Evolutionary conservation across 2,888 invertebrate species (phyloP).

Genomic region (Morinoia aosen): DNA sequence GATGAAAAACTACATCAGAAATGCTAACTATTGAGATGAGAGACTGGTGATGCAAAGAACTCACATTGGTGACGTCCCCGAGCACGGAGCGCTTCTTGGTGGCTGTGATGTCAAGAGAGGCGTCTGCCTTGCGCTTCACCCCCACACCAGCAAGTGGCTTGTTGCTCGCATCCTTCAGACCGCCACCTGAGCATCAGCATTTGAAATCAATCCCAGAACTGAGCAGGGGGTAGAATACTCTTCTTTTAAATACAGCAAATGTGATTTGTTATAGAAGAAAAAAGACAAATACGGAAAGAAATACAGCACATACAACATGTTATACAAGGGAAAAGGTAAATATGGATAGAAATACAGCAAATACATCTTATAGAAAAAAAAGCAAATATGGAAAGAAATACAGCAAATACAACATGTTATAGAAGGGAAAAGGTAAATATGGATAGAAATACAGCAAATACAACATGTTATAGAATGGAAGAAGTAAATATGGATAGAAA

Average conservation of each 20-base stretch:
- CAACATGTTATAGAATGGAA: background rate
- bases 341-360: too few relatives aligned
- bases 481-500: background rate
- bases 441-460: too few relatives aligned
- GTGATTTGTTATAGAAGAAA: background rate
- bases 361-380: too few relatives aligned
- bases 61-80: conserved; percentile 65
- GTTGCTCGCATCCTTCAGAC: conserved; percentile 42
- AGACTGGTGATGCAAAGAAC: background rate
- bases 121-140: conserved; percentile 63
- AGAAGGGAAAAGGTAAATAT: too few relatives aligned
- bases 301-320: background rate
- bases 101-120: conserved; percentile 32
- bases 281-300: background rate
- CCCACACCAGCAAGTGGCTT: conserved; percentile 48
- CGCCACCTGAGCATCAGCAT: background rate
- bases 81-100: conserved; percentile 62
- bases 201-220: background rate
- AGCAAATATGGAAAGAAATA: background rate
- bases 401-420: background rate
- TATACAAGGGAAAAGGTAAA: too few relatives aligned
- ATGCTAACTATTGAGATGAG: too few relatives aligned
- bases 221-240: too few relatives aligned
- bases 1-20: too few relatives aligned
- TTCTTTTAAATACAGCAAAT: too few relatives aligned